Conservation (phyloP, 2,888 invertebrate species). For the Ptilodon capucinus region DNA sequence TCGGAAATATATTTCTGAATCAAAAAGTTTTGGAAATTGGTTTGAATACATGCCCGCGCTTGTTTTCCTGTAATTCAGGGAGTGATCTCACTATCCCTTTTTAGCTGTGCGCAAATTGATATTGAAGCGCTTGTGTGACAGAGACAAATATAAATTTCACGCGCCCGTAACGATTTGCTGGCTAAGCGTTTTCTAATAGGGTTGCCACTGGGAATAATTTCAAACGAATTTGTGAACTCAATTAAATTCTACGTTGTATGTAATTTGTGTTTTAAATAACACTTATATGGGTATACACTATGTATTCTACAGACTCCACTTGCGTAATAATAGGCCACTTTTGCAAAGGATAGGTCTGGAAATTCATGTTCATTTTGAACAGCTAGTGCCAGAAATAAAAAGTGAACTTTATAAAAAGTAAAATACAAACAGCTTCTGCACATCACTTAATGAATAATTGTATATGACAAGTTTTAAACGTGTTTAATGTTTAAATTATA, state of each 20-base stretch:
- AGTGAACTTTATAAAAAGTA: neutral
- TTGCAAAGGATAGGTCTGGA: too few species aligned
- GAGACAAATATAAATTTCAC: slow-evolving; percentile 63
- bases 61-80: slow-evolving; percentile 21
- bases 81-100: slow-evolving; percentile 38
- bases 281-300: too few species aligned
- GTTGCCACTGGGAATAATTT: slow-evolving; percentile 33
- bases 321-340: too few species aligned
- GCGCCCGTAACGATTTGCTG: slow-evolving; percentile 37
- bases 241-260: too few species aligned
- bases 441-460: slow-evolving; percentile 17
- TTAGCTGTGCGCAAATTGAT: slow-evolving; percentile 54
- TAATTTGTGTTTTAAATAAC: too few species aligned
- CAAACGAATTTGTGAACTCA: too few species aligned
- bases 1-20: too few species aligned
- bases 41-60: neutral
- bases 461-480: slow-evolving; percentile 25
- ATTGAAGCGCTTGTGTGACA: slow-evolving; percentile 48
- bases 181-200: slow-evolving; percentile 52
- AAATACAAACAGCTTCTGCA: slow-evolving; percentile 8
- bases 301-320: too few species aligned
- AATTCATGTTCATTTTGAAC: too few species aligned
- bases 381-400: neutral
- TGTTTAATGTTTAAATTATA: slow-evolving; percentile 28
- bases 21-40: too few species aligned